Conservation (phyloP, 2,113 vertebrate genomes). For the Apus apus region DNA sequence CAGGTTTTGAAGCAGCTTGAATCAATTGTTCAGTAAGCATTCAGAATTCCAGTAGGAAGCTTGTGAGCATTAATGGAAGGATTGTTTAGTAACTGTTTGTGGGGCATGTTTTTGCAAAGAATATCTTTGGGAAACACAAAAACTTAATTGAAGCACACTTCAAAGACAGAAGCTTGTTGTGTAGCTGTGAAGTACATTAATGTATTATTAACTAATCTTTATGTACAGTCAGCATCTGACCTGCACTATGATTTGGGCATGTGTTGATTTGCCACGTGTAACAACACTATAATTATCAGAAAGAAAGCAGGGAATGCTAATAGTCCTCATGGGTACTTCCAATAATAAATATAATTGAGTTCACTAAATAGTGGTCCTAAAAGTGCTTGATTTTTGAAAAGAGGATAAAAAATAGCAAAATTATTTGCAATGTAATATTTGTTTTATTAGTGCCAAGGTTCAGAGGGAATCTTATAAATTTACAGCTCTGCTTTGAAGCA, state of each 20-base stretch:
- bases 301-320: not conserved
- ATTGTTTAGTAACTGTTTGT: not conserved
- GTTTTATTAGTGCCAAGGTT: not conserved
- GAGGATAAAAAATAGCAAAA: not conserved
- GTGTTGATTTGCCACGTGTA: not conserved
- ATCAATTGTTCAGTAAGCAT: not conserved
- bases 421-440: slow-evolving; percentile 19
- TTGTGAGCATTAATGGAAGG: not conserved
- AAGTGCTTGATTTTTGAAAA: slow-evolving; percentile 3
- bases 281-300: not conserved
- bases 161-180: not conserved
- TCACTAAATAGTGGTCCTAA: not conserved
- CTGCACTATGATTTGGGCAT: not conserved
- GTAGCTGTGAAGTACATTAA: not conserved
- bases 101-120: not conserved
- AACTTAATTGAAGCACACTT: not conserved
- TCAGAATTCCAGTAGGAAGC: not conserved
- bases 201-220: not conserved
- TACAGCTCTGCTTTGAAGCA: not conserved
- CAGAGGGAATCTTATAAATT: not conserved
- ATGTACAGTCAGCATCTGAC: not conserved
- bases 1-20: not conserved
- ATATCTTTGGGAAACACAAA: not conserved
- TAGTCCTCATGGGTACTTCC: not conserved
- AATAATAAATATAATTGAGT: slow-evolving; percentile 20